Evolutionary conservation across 2,888 invertebrate species (phyloP), one percentile per base, ranked within the genome.

Genomic region (Eristalis pertinax): DNA sequence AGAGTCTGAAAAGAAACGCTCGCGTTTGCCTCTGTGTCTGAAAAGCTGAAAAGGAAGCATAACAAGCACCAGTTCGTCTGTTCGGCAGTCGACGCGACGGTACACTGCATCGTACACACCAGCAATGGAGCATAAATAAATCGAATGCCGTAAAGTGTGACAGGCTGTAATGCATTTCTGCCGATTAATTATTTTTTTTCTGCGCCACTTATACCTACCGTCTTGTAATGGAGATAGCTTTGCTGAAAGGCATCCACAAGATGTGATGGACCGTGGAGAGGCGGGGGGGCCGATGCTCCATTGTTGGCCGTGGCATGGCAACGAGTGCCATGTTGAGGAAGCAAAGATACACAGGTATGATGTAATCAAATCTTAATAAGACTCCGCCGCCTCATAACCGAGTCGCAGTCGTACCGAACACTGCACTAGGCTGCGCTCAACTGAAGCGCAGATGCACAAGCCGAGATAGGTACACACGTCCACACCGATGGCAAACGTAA

Each of bases 71-170:
- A 63, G 19, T 19, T n/a, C 15, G 41, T 22, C 38, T 38, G 38
- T 38, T 38, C 13, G 8, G 38, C 26, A 26, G 26, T 26, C n/a
- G n/a, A n/a, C 41, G 38, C 63, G 8, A 24, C 58, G 19, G 38
- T n/a, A 1, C 13, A 22, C 50, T 15, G 15, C 26, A 64, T 19
- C 19, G 5, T 10, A 13, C 8, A 38, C 29, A 19, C 65, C 76
- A 68, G 82, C 76, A 69, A 84, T 87, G 76, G 84, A 79, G 72
- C 84, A 69, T 80, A 76, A 84, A 87, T 80, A 80, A 80, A 87
- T 87, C 77, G 84, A 84, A 79, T 74, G 76, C 84, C 73, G 80
- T 84, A 76, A 87, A 80, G 79, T 87, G 76, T 87, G 87, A 87
- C 87, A 87, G 72, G 79, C 63, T 50, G 67, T 73, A 80, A 76